phyloP scores from a whole-genome alignment of 2,888 invertebrate species.

The Acrocyrtus sp. region DNA sequence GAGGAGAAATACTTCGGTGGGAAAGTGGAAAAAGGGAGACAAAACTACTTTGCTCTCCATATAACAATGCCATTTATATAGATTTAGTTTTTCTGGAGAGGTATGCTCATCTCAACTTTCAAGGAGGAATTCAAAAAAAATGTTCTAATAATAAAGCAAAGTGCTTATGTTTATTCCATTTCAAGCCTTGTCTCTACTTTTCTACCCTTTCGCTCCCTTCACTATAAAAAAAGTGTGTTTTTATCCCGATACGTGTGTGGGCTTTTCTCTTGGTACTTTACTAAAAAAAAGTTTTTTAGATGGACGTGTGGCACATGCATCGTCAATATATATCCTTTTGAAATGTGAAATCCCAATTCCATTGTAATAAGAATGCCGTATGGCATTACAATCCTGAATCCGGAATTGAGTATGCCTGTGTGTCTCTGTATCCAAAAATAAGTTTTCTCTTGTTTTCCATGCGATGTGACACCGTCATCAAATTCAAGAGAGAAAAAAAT shows the following conservation, averaged over 20 bases:
- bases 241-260: slow-evolving; percentile 20
- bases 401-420: too few relatives aligned
- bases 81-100: too few relatives aligned
- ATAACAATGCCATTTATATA: slow-evolving; percentile 9
- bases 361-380: slow-evolving; percentile 36
- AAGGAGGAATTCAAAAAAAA: too few relatives aligned
- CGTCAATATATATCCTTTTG: slow-evolving; percentile 36
- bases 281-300: not conserved
- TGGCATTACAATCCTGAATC: too few relatives aligned
- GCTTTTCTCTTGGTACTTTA: slow-evolving; percentile 6
- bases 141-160: slow-evolving; percentile 26
- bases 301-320: too few relatives aligned
- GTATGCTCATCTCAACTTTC: too few relatives aligned
- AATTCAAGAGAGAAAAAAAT: slow-evolving; percentile 12
- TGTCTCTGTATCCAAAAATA: slow-evolving; percentile 15
- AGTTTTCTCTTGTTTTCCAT: slow-evolving; percentile 34
- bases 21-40: too few relatives aligned
- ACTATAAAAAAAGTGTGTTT: too few relatives aligned
- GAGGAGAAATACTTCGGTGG: too few relatives aligned
- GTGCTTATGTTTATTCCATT: slow-evolving; percentile 33
- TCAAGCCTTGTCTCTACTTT: too few relatives aligned
- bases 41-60: too few relatives aligned
- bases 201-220: too few relatives aligned
- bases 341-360: slow-evolving; percentile 40
- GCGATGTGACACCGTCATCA: slow-evolving; percentile 14